Evolutionary conservation across 2,888 invertebrate species (phyloP).

Genomic region (Papilio demoleus): DNA sequence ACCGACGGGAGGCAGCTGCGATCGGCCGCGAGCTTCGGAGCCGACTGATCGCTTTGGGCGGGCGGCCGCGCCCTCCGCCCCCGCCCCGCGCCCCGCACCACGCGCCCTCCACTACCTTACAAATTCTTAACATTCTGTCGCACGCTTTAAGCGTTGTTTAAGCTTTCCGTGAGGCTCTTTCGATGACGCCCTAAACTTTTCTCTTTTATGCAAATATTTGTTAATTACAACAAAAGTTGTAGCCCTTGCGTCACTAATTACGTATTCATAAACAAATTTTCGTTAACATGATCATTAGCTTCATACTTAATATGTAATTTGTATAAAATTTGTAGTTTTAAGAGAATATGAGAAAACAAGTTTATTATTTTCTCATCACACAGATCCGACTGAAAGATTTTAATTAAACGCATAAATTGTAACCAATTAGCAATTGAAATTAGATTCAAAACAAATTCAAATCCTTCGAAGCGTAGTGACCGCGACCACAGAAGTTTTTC

Average conservation of each 20-base stretch:
- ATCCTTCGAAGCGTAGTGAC: constrained; percentile 23
- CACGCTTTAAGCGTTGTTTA: constrained; percentile 46
- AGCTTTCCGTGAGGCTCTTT: constrained; percentile 40
- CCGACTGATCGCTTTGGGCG: constrained; percentile 63
- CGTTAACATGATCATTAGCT: neutral
- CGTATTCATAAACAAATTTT: constrained; percentile 3
- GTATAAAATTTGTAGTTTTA: constrained; percentile 6
- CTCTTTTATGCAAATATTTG: constrained; percentile 22
- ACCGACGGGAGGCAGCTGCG: constrained; percentile 43
- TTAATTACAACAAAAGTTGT: constrained; percentile 14
- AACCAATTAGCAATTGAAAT: constrained; percentile 35
- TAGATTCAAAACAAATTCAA: constrained; percentile 10
- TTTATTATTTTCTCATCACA: constrained; percentile 7
- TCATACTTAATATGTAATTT: neutral
- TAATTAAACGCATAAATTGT: constrained; percentile 37
- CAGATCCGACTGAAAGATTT: constrained; percentile 18
- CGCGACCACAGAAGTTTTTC: constrained; percentile 23
- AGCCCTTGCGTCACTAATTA: constrained; percentile 9
- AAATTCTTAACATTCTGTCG: constrained; percentile 49
- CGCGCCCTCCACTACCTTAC: constrained; percentile 55
- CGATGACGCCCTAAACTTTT: constrained; percentile 15
- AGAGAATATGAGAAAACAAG: constrained; percentile 13
- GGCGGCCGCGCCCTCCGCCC: constrained; percentile 67
- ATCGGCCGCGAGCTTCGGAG: constrained; percentile 50
- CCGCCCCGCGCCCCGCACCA: constrained; percentile 61